Percentiles rank a stretch among this genome's conserved stretches.
Evolutionary conservation across 1,140 invertebrate species (phyloP).

Genomic region (Uloborus diversus): DNA sequence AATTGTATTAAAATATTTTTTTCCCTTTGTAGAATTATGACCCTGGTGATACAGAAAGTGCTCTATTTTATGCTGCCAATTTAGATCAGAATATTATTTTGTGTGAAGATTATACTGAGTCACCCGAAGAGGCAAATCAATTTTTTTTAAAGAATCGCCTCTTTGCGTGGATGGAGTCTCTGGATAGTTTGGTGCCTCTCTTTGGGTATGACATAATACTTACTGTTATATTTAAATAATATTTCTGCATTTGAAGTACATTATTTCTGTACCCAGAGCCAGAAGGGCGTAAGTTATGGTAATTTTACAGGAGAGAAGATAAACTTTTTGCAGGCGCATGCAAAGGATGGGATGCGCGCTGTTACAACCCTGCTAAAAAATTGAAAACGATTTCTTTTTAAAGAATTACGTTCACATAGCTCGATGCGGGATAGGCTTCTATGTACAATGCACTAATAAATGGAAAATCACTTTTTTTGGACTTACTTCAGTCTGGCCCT

Average conservation of each 20-base stretch:
- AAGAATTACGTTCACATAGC: too few relatives aligned
- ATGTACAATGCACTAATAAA: too few relatives aligned
- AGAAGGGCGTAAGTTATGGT: not conserved
- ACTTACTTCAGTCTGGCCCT: too few relatives aligned
- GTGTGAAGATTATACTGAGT: constrained; percentile 15
- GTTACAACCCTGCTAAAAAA: not conserved
- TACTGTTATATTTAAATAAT: not conserved
- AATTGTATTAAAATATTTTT: not conserved
- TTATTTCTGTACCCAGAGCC: not conserved
- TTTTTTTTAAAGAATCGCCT: constrained; percentile 14
- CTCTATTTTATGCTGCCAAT: constrained; percentile 2
- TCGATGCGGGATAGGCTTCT: too few relatives aligned
- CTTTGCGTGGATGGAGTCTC: constrained; percentile 12
- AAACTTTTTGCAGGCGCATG: not conserved
- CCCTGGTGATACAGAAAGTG: constrained; percentile 4
- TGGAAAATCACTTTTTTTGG: too few relatives aligned
- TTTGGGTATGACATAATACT: not conserved
- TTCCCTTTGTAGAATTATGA: constrained; percentile 29
- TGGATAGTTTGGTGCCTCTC: not conserved
- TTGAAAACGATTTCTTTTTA: too few relatives aligned
- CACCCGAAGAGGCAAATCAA: not conserved
- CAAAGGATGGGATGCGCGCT: too few relatives aligned
- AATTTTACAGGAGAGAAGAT: too few relatives aligned
- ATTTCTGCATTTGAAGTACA: not conserved
- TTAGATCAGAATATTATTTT: constrained; percentile 1